Conservation (phyloP, 2,113 vertebrate species). For the Catharus minimus region DNA sequence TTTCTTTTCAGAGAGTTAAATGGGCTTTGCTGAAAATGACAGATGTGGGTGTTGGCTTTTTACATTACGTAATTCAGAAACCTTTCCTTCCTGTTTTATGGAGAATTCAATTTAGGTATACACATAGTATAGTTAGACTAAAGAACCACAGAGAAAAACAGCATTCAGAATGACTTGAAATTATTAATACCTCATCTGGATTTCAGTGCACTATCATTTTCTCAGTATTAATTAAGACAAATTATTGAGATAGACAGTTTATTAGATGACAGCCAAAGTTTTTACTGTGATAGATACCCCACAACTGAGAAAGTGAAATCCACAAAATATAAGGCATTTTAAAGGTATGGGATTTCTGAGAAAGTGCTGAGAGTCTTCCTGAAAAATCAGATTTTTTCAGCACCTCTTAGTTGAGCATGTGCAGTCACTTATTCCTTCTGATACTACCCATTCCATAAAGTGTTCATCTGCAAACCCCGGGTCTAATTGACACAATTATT, state of each 20-base stretch:
- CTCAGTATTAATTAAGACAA: background rate
- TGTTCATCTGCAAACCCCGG: background rate
- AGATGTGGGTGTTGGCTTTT: background rate
- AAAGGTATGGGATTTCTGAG: background rate
- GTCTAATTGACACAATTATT: background rate
- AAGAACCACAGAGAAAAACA: background rate
- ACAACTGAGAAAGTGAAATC: background rate
- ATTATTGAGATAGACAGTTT: background rate
- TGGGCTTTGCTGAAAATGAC: background rate
- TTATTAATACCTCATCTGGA: background rate
- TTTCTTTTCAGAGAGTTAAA: background rate
- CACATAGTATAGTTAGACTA: background rate
- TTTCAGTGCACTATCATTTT: background rate
- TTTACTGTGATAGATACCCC: background rate
- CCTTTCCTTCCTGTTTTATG: background rate
- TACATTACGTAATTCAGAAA: background rate
- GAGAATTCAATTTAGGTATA: background rate
- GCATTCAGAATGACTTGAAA: background rate
- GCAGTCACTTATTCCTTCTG: background rate
- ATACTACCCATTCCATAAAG: background rate
- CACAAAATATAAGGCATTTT: background rate
- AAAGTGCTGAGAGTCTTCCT: background rate
- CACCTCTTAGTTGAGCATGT: background rate
- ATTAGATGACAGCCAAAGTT: background rate
- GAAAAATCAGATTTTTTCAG: background rate